Conservation (phyloP, 2,888 invertebrate genomes). For the Podotricha telesiphe region DNA sequence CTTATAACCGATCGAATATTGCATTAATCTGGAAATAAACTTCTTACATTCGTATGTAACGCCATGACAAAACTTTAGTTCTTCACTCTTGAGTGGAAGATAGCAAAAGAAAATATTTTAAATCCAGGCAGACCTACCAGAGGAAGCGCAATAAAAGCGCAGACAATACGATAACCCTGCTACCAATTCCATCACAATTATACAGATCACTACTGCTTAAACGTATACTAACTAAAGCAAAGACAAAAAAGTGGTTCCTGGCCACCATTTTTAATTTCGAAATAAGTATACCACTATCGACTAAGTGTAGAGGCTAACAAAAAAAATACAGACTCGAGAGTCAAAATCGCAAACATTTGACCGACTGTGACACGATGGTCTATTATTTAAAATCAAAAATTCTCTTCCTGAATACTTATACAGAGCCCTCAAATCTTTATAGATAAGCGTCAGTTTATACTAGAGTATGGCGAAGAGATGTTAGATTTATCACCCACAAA, state of each 20-base stretch:
- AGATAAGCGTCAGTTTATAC: too few relatives aligned
- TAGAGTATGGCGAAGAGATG: too few relatives aligned
- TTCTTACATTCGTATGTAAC: too few relatives aligned
- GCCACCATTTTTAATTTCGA: slow-evolving; percentile 17
- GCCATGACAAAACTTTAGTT: too few relatives aligned
- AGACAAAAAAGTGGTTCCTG: neutral
- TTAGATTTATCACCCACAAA: neutral
- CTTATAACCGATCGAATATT: too few relatives aligned
- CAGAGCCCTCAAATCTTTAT: too few relatives aligned
- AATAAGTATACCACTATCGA: neutral
- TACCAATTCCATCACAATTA: slow-evolving; percentile 23
- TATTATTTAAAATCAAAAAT: slow-evolving; percentile 6
- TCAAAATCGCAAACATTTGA: slow-evolving; percentile 8
- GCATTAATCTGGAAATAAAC: too few relatives aligned
- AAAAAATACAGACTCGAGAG: neutral
- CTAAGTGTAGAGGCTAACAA: slow-evolving; percentile 3
- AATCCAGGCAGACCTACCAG: too few relatives aligned
- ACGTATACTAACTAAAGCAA: slow-evolving; percentile 9
- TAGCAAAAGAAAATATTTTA: too few relatives aligned
- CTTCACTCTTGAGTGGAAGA: too few relatives aligned
- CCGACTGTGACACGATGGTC: slow-evolving; percentile 13
- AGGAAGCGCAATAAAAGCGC: too few relatives aligned
- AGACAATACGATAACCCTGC: too few relatives aligned
- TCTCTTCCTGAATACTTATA: neutral
- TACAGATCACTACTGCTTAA: slow-evolving; percentile 30